Evolutionary conservation across 2,797 vertebrate species (phyloP).

Genomic region (Acrocephalus scirpaceus): DNA sequence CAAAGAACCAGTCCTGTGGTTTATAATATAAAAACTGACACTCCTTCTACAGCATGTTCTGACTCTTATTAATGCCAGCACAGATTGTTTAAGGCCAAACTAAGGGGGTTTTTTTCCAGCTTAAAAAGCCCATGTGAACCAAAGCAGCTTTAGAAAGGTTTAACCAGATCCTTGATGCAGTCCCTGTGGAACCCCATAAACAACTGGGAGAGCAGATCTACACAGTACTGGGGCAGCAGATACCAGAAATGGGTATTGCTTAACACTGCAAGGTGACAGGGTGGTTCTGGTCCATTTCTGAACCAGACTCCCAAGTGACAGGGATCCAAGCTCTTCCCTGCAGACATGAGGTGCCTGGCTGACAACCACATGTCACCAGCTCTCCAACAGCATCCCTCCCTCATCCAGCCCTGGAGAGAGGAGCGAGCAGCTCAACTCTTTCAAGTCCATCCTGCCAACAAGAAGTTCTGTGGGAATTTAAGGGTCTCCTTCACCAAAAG

Average conservation of each 20-base stretch:
- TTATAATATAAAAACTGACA: background rate
- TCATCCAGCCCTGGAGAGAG: background rate
- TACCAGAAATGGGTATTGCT: accelerated
- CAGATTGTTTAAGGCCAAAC: background rate
- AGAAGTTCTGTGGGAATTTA: background rate
- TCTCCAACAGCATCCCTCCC: accelerated
- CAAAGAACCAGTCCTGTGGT: background rate
- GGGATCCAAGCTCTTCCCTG: background rate
- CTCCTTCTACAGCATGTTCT: background rate
- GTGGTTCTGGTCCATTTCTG: accelerated
- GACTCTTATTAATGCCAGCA: background rate
- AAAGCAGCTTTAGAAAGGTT: background rate
- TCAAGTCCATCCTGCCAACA: background rate
- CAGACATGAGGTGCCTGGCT: background rate
- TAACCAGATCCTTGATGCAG: background rate
- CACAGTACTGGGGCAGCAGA: background rate
- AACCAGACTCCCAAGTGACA: background rate
- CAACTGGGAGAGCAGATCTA: background rate
- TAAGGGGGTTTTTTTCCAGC: background rate
- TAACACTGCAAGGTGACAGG: background rate
- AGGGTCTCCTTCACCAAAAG: background rate
- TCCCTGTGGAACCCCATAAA: background rate
- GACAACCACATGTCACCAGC: background rate
- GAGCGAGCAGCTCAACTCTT: background rate
- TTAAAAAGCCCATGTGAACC: background rate